Evolutionary conservation across 2,113 vertebrate species (phyloP).

Genomic region (Fulmarus glacialis): DNA sequence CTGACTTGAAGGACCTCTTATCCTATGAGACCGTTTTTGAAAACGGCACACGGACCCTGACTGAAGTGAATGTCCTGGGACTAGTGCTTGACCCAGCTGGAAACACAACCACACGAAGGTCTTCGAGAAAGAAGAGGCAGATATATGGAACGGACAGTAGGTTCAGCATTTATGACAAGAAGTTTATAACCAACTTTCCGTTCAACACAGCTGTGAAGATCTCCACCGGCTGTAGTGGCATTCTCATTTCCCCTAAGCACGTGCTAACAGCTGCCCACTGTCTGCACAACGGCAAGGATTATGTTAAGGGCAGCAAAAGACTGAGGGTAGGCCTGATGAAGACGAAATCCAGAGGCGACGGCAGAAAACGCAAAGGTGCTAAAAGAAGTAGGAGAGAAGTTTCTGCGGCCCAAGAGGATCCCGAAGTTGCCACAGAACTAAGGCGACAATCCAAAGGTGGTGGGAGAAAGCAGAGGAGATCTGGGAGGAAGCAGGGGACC

Average conservation of each 20-base stretch:
- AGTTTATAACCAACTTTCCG: conserved; percentile 89
- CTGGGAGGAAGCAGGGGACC: conserved; percentile 55
- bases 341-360: conserved; percentile 77
- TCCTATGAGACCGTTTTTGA: conserved; percentile 94
- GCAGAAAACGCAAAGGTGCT: conserved; percentile 59
- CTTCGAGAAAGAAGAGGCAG: conserved; percentile 81
- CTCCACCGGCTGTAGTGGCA: conserved; percentile 93
- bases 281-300: conserved; percentile 89
- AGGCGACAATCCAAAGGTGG: conserved; percentile 68
- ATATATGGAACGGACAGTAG: conserved; percentile 92
- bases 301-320: conserved; percentile 85
- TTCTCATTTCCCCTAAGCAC: conserved; percentile 90
- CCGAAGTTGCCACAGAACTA: conserved; percentile 61
- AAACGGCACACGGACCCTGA: conserved; percentile 90
- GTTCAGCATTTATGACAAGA: conserved; percentile 91
- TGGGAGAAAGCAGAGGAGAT: conserved; percentile 56
- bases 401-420: conserved; percentile 57
- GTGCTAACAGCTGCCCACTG: conserved; percentile 96
- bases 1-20: conserved; percentile 86
- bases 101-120: background rate
- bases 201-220: conserved; percentile 93
- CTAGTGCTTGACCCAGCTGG: conserved; percentile 27
- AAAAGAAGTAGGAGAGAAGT: conserved; percentile 62
- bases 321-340: conserved; percentile 90
- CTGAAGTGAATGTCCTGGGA: conserved; percentile 83